Conservation (phyloP, 2,113 vertebrate genomes). For the Hipposideros armiger region DNA sequence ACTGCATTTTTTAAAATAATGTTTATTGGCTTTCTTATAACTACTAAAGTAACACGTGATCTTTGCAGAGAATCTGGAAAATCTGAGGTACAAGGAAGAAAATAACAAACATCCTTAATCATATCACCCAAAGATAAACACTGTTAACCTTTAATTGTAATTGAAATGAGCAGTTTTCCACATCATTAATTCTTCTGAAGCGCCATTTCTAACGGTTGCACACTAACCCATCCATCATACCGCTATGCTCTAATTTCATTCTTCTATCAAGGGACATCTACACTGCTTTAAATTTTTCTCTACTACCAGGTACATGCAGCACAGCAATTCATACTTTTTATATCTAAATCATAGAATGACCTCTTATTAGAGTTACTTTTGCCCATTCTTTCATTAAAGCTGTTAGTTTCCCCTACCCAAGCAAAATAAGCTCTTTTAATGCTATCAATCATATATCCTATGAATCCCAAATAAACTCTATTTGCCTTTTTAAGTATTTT, state of each 20-base stretch:
- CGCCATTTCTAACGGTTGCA: neutral
- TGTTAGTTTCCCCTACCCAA: conserved; percentile 16
- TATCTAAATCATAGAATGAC: neutral
- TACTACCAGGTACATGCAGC: neutral
- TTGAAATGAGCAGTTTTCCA: neutral
- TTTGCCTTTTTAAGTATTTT: neutral
- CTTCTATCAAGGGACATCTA: neutral
- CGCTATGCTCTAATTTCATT: neutral
- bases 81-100: neutral
- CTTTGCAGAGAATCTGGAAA: conserved; percentile 4
- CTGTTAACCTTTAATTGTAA: neutral
- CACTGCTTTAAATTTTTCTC: neutral
- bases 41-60: neutral
- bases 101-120: conserved; percentile 17
- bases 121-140: neutral
- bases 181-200: conserved; percentile 2
- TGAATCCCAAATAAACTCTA: conserved; percentile 37
- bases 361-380: neutral
- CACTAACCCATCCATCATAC: neutral
- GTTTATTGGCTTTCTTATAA: neutral
- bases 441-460: neutral
- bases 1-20: neutral
- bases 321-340: neutral
- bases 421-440: neutral
- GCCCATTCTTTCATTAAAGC: conserved; percentile 9